phyloP scores from a whole-genome alignment of 2,113 vertebrate species.

The Sorex fumeus region DNA sequence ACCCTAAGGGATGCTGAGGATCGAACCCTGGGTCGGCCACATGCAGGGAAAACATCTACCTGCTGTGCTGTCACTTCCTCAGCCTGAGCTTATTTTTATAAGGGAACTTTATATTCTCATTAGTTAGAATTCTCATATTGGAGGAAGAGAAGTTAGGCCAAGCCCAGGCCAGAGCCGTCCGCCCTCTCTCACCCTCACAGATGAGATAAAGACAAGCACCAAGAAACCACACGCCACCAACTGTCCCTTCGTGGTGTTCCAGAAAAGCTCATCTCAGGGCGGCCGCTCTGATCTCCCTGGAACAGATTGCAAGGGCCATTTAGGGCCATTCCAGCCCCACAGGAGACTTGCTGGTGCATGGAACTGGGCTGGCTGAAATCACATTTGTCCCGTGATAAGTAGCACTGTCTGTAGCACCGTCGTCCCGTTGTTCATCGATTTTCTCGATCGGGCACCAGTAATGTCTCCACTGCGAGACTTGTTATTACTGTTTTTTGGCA shows the following conservation, averaged over 20 bases:
- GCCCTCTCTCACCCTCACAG: neutral
- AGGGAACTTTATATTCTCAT: constrained; percentile 31
- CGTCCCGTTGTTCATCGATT: too few relatives aligned
- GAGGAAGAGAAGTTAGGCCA: constrained; percentile 32
- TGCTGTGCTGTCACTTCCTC: too few relatives aligned
- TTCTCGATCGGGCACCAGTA: too few relatives aligned
- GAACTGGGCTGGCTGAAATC: neutral
- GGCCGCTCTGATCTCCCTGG: neutral
- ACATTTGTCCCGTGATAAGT: neutral
- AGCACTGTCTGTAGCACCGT: too few relatives aligned
- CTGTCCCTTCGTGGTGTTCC: too few relatives aligned
- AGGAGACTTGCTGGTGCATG: constrained; percentile 2
- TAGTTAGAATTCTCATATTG: constrained; percentile 41
- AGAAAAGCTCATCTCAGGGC: neutral
- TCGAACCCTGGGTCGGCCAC: too few relatives aligned
- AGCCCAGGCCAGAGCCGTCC: neutral
- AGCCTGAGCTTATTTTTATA: constrained; percentile 60
- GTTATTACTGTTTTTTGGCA: too few relatives aligned
- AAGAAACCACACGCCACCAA: neutral
- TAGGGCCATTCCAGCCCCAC: neutral
- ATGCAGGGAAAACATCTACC: neutral
- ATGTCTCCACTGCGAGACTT: too few relatives aligned
- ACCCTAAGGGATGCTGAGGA: too few relatives aligned
- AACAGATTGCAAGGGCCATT: neutral
- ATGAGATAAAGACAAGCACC: neutral